Base-by-base conservation (phyloP, 1,140 invertebrate genomes). In the Drosophila albomicans region DNA sequence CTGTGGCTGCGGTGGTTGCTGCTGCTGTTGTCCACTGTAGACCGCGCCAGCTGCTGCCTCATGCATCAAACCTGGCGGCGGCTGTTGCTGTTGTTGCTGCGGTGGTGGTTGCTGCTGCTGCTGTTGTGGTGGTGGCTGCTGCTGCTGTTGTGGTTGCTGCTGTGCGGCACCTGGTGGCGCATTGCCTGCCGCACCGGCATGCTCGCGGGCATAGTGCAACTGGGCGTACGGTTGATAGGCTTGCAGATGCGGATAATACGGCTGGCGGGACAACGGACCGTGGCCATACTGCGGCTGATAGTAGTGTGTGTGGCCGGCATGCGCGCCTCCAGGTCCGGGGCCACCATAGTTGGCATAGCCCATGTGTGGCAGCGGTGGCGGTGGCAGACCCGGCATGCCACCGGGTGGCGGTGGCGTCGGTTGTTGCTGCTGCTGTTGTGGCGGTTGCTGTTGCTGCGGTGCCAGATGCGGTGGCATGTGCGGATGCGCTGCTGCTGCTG, bases 201-300 rank as follows among this genome's bases (percentile, higher is more conserved):
- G 70, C 20, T 75, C 72, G 35, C 66, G 28, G 43, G 69, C 52
- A 13, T 70, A 75, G 15, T 70, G 72, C 51, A 75, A 13, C 93
- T 93, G 72, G 82, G 93, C 93, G 93, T 95, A 95, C 8, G 95
- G 94, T 87, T 95, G 95, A 71, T 95, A 95, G 0, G 91, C 87
- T 13, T 94, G 93, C 91, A 94, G 93, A 15, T 93, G 93, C 2
- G 94, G 82, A 75, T 93, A 93, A 45, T 94, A 94, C 1, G 94
- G 94, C 91, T 95, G 95, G 2, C 94, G 93, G 68, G 94, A 94
- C 82, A 95, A 94, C 30, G 94, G 94, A 0, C 94, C 93, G 71
- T 95, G 94, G 0, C 94, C 93, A 71, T 95, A 94, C 66, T 95
- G 95, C 32, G 95, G 95, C 16, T 95, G 94, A 75, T 95, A 95